Evolutionary conservation across 2,888 invertebrate genomes (phyloP), one percentile per base, ranked within the genome.

Genomic region (Drosophila neotestacea): DNA sequence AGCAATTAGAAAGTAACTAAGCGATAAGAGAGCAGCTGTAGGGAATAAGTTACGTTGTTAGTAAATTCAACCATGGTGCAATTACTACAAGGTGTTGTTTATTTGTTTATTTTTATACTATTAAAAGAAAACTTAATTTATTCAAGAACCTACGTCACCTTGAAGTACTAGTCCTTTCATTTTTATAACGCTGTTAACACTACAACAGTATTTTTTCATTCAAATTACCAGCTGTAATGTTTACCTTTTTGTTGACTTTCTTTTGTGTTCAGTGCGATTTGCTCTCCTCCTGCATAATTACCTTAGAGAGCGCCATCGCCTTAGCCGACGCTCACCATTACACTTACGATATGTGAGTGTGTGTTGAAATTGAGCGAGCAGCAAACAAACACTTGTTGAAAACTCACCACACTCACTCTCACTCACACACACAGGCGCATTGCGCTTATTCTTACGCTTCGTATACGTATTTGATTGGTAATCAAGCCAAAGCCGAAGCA

Each of bases 361-460:
- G 61, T 73, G 71, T 66, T 73, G 76, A 72, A 66, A 51, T 70
- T 73, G 61, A 61, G 61, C 61, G 70, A 64, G 42, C 50, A n/a
- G 44, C 61, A 60, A 44, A 39, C 70, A 73, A 74, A 85, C 83
- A 84, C 89, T 88, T 86, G 87, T 86, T 87, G 81, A 51, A 74
- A 84, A 88, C 85, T 81, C 89, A 84, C 84, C 84, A 89, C 89
- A 72, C 79, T 80, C 68, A 71, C 72, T 56, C 71, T 65, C 42
- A 46, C 72, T 56, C 71, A 62, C 42, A 46, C 34, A 41, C 69
- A 58, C 34, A 47, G 28, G 64, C 77, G 59, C 70, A 54, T 9
- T 55, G 58, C 63, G 72, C 81, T 73, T 64, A 62, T 73, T 77
- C 60, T 65, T 64, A 58, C 62, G 51, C 27, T 16, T 13, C 46